Conservation (phyloP, 1,140 invertebrate genomes). For the Leptinotarsa defecta region DNA sequence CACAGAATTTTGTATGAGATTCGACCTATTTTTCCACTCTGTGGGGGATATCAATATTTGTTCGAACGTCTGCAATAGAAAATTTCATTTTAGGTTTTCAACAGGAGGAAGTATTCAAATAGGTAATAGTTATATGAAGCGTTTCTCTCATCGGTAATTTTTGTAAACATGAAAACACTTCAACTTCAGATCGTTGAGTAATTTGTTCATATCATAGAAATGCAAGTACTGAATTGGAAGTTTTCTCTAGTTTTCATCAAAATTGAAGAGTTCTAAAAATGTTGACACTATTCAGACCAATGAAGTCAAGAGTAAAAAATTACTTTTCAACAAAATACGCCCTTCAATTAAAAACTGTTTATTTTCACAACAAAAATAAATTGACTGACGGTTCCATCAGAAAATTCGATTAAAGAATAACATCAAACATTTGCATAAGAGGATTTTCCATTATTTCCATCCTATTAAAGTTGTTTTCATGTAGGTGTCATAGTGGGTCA, state of each 20-base stretch:
- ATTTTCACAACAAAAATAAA: not conserved
- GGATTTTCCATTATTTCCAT: not conserved
- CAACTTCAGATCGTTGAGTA: too few species aligned
- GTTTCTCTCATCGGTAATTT: too few species aligned
- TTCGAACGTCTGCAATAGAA: not conserved
- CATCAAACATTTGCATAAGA: conserved; percentile 3
- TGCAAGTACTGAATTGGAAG: too few species aligned
- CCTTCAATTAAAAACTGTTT: not conserved
- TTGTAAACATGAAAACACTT: too few species aligned
- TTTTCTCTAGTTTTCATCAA: too few species aligned
- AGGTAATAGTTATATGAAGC: too few species aligned
- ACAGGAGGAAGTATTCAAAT: not conserved
- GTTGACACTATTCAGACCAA: too few species aligned
- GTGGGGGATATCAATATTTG: conserved; percentile 13
- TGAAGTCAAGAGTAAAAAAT: too few species aligned
- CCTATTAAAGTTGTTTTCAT: not conserved
- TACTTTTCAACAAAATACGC: too few species aligned
- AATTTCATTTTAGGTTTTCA: not conserved
- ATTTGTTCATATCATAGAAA: too few species aligned
- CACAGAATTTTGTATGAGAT: conserved; percentile 13
- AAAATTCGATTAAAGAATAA: not conserved
- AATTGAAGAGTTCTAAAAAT: too few species aligned
- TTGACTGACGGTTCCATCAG: not conserved
- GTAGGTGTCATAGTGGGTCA: not conserved
- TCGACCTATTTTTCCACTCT: conserved; percentile 14